Evolutionary conservation across 2,888 invertebrate genomes (phyloP).

Genomic region (Hypercompe scribonia): DNA sequence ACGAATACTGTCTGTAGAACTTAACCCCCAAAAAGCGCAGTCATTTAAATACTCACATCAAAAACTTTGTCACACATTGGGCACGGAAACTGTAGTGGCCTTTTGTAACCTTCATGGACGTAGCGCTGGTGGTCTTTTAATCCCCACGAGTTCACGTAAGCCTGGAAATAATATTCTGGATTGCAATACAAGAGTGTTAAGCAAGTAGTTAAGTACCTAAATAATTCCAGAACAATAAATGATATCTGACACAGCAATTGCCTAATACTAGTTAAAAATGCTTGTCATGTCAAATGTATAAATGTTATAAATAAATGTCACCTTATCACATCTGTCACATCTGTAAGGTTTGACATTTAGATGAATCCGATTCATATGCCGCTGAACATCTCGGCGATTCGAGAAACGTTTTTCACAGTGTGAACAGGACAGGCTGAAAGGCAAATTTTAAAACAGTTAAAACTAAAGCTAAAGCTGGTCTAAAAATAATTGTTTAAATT

Average conservation of each 20-base stretch:
- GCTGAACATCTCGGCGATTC: conserved; percentile 65
- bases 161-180: too few species aligned
- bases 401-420: conserved; percentile 73
- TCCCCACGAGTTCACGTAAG: conserved; percentile 71
- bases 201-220: too few species aligned
- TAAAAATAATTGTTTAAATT: too few species aligned
- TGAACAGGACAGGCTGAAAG: conserved; percentile 61
- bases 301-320: conserved; percentile 45
- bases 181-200: too few species aligned
- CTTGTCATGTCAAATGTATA: too few species aligned
- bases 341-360: conserved; percentile 71
- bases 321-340: conserved; percentile 78
- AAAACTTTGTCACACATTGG: conserved; percentile 77
- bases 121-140: conserved; percentile 68
- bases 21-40: neutral
- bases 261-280: too few species aligned
- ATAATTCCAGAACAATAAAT: too few species aligned
- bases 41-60: conserved; percentile 62
- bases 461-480: too few species aligned
- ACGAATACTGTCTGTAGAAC: too few species aligned
- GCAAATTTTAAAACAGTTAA: too few species aligned
- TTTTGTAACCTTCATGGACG: conserved; percentile 72
- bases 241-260: too few species aligned
- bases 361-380: conserved; percentile 74
- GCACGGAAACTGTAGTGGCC: conserved; percentile 72